A percentile compares a stretch with the other conserved stretches of the same genome.
These are phyloP conservation scores for Tetramorium bicarinatum DNA, from an alignment of 2,888 invertebrate species.

Conservation along the genomic window DNA sequence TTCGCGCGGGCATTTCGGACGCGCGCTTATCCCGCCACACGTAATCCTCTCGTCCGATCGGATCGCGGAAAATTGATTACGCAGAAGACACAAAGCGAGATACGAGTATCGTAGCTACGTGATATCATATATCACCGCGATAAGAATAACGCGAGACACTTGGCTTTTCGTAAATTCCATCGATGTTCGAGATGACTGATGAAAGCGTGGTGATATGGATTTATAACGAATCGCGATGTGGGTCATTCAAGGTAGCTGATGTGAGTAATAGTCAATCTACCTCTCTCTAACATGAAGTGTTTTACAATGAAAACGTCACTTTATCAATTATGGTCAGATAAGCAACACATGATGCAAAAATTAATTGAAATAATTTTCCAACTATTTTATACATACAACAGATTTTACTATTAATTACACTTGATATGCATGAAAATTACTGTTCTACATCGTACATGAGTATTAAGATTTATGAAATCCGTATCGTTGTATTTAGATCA, in stretches of 20 bases:
- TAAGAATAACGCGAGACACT: constrained; percentile 35
- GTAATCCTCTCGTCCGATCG: constrained; percentile 55
- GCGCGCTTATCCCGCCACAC: constrained; percentile 56
- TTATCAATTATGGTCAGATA: background rate
- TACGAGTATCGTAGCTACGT: constrained; percentile 11
- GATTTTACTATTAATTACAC: background rate
- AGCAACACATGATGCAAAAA: background rate
- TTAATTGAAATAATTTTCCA: background rate
- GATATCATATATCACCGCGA: constrained; percentile 42
- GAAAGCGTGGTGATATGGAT: constrained; percentile 12
- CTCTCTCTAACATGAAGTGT: background rate
- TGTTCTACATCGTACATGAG: background rate
- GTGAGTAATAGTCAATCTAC: background rate
- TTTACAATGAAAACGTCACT: background rate
- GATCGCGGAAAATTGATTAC: constrained; percentile 58
- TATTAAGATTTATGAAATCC: constrained; percentile 10
- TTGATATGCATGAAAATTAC: background rate
- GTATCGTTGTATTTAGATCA: constrained; percentile 36
- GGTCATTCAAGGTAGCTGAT: background rate
- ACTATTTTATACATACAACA: background rate
- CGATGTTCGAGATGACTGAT: constrained; percentile 30
- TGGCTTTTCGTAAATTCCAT: constrained; percentile 37
- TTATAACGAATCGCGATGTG: constrained; percentile 13
- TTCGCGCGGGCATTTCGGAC: constrained; percentile 71
- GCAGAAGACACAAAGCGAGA: constrained; percentile 20